Conservation (phyloP, 2,888 invertebrate genomes). For the Heteromurus nitidus region DNA sequence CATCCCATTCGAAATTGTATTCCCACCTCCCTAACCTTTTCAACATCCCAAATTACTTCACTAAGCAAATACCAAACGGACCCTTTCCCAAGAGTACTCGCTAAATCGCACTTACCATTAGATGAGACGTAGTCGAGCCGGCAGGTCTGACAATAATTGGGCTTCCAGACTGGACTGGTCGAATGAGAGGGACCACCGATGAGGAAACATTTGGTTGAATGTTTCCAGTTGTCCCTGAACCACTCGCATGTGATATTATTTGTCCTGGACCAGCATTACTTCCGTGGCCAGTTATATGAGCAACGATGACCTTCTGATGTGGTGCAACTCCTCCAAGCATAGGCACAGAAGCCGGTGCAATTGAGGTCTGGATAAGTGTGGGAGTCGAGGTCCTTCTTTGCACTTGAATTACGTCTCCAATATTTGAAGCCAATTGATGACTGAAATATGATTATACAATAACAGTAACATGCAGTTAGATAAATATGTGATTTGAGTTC, state of each 20-base stretch:
- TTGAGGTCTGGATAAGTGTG: slow-evolving; percentile 65
- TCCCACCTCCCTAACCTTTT: no score
- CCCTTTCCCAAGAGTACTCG: no score
- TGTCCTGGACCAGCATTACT: slow-evolving; percentile 61
- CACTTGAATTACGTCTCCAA: slow-evolving; percentile 62
- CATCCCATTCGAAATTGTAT: no score
- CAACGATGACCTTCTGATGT: slow-evolving; percentile 72
- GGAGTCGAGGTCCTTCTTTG: slow-evolving; percentile 69
- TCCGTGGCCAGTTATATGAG: slow-evolving; percentile 67
- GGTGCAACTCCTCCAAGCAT: slow-evolving; percentile 66
- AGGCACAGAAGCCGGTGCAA: slow-evolving; percentile 57
- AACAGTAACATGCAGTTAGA: no score
- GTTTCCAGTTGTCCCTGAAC: slow-evolving; percentile 19
- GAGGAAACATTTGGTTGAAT: slow-evolving; percentile 33
- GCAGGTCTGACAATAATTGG: slow-evolving; percentile 71
- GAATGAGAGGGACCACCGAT: slow-evolving; percentile 65
- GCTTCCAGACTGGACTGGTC: slow-evolving; percentile 72
- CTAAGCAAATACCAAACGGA: no score
- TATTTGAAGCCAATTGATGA: slow-evolving; percentile 24
- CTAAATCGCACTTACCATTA: slow-evolving; percentile 72
- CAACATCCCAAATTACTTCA: neutral
- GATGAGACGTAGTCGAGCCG: slow-evolving; percentile 57
- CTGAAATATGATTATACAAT: neutral
- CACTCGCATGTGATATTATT: slow-evolving; percentile 51
- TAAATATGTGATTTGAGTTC: no score